phyloP scores from a whole-genome alignment of 1,140 invertebrate genomes.

The Drosophila nannoptera region DNA sequence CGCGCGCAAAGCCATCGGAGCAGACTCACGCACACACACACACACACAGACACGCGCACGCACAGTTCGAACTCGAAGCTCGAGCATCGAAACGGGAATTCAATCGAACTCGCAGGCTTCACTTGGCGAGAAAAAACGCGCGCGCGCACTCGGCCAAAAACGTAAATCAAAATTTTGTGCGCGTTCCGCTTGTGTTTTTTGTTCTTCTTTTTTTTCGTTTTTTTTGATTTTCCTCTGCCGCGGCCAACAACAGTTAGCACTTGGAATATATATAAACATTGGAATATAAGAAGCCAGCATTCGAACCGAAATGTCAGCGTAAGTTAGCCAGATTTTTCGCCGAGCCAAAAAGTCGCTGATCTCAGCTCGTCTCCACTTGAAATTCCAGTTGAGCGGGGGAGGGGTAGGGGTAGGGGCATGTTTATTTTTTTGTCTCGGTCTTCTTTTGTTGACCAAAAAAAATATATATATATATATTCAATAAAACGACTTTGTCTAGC shows the following conservation, averaged over 20 bases:
- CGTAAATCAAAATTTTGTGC: constrained; percentile 8
- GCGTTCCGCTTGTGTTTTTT: background rate
- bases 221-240: no score
- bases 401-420: background rate
- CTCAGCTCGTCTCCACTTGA: background rate
- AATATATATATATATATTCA: no score
- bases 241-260: background rate
- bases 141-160: no score
- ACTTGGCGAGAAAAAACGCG: constrained; percentile 12
- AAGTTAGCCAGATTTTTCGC: constrained; percentile 23
- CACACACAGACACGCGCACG: no score
- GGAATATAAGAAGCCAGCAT: constrained; percentile 5
- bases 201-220: constrained; percentile 1
- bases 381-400: constrained; percentile 5
- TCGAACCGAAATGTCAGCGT: constrained; percentile 37
- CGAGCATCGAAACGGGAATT: constrained; percentile 28
- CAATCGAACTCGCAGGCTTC: background rate
- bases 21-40: no score
- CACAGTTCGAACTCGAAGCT: background rate
- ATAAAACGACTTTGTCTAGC: no score
- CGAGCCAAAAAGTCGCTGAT: constrained; percentile 9
- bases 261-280: constrained; percentile 9
- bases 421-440: background rate
- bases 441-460: no score
- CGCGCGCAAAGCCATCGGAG: constrained; percentile 28